phyloP scores from a whole-genome alignment of 2,888 invertebrate genomes.

The Acronicta alni region DNA sequence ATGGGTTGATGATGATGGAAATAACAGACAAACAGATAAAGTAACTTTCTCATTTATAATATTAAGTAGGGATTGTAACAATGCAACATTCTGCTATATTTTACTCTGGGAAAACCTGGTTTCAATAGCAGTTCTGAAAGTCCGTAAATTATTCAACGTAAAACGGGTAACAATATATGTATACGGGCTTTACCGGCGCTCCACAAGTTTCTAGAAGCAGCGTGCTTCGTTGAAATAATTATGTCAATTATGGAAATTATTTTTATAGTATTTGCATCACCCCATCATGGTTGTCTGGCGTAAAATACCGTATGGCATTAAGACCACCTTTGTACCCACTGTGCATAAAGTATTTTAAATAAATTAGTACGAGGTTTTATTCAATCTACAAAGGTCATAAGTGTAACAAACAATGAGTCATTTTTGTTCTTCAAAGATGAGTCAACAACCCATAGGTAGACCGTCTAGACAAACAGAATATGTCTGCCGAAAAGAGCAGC shows the following conservation, averaged over 20 bases:
- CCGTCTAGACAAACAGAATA: slow-evolving; percentile 41
- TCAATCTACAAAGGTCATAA: too few species aligned
- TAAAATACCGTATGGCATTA: too few species aligned
- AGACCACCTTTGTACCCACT: too few species aligned
- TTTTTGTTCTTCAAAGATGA: slow-evolving; percentile 3
- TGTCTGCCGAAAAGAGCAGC: neutral
- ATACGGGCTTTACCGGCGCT: neutral
- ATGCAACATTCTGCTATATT: too few species aligned
- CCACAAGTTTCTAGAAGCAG: neutral
- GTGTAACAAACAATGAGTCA: neutral
- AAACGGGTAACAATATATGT: neutral
- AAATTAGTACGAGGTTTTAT: too few species aligned
- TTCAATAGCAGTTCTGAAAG: neutral
- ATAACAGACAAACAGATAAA: too few species aligned
- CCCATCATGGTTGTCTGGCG: too few species aligned
- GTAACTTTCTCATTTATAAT: too few species aligned
- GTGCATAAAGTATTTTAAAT: too few species aligned
- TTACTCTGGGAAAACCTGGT: neutral
- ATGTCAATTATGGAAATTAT: neutral
- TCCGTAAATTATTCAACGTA: neutral
- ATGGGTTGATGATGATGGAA: too few species aligned
- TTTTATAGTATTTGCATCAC: too few species aligned
- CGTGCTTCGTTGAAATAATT: neutral
- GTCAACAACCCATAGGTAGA: slow-evolving; percentile 2
- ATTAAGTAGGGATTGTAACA: too few species aligned